Conservation (phyloP, 2,888 invertebrate genomes). For the Philonicus albiceps region DNA sequence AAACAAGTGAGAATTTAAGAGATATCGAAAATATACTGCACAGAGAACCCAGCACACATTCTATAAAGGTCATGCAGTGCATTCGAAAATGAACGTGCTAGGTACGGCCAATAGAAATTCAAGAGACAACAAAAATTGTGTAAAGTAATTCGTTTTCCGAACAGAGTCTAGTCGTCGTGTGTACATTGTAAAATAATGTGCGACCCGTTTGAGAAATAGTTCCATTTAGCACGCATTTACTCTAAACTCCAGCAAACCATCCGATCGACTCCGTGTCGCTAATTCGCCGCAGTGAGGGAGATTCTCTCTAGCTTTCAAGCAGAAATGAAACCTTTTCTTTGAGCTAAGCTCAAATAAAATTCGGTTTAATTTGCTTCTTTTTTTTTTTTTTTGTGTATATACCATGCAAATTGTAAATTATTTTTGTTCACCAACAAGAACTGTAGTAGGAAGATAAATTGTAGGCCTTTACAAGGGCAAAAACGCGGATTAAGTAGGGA, state of each 20-base stretch:
- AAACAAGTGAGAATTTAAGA: conserved; percentile 7
- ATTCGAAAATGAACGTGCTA: background rate
- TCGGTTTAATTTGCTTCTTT: background rate
- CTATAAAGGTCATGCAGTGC: background rate
- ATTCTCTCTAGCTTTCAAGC: background rate
- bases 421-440: conserved; percentile 12
- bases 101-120: background rate
- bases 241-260: background rate
- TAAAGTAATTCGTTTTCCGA: conserved; percentile 1
- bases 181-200: background rate
- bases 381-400: background rate
- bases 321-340: background rate
- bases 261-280: background rate
- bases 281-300: background rate
- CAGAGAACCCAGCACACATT: conserved; percentile 20
- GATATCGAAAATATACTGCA: conserved; percentile 9
- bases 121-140: background rate
- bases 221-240: conserved; percentile 9
- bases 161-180: conserved; percentile 15
- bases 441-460: background rate
- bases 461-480: background rate
- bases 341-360: conserved; percentile 15
- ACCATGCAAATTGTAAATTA: conserved; percentile 19
- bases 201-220: conserved; percentile 19
- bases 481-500: background rate